These are phyloP conservation scores for Stenchaetothrips biformis DNA, from an alignment of 2,888 invertebrate genomes.

Conservation along the genomic window DNA sequence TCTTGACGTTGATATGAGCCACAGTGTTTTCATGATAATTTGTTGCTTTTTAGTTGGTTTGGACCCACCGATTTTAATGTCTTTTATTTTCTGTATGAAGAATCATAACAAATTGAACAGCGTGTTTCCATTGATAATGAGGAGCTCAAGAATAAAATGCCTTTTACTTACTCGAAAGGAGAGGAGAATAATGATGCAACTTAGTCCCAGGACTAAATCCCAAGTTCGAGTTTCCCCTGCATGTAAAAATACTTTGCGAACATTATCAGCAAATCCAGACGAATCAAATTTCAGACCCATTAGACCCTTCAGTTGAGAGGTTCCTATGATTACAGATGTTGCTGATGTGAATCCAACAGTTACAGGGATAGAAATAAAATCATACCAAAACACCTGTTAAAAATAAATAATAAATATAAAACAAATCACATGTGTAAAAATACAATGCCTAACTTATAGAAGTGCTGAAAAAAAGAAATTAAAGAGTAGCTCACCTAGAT, in stretches of 20 bases:
- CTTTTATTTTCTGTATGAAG: constrained; percentile 62
- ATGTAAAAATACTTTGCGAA: constrained; percentile 63
- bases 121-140: neutral
- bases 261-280: constrained; percentile 51
- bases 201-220: constrained; percentile 66
- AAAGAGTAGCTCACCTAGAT: constrained; percentile 61
- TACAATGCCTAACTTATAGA: neutral
- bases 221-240: constrained; percentile 62
- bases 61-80: constrained; percentile 51
- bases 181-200: constrained; percentile 68
- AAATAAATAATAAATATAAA: constrained; percentile 31
- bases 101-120: neutral
- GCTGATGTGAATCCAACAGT: constrained; percentile 88
- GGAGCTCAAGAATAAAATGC: constrained; percentile 23
- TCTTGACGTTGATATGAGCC: constrained; percentile 74
- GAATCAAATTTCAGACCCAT: constrained; percentile 37
- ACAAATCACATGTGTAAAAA: neutral
- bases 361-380: constrained; percentile 85
- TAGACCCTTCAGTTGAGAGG: constrained; percentile 73
- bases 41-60: constrained; percentile 46
- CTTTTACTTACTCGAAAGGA: constrained; percentile 63
- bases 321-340: constrained; percentile 83
- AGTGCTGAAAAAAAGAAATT: neutral
- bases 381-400: constrained; percentile 73
- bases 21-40: constrained; percentile 56